phyloP scores from a whole-genome alignment of 2,113 vertebrate genomes.

The Melanocharis versteri region DNA sequence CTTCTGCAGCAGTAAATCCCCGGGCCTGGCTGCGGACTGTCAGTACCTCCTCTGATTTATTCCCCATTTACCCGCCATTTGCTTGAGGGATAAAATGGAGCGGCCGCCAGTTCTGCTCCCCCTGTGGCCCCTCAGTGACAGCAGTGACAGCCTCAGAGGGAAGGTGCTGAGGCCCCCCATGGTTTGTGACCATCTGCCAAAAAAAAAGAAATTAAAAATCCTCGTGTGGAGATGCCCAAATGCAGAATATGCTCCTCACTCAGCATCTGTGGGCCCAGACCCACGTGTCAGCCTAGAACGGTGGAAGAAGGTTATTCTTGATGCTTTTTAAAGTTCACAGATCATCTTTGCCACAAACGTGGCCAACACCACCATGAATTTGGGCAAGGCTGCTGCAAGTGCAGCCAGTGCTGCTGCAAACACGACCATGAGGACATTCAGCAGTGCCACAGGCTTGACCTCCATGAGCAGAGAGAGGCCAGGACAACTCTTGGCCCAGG shows the following conservation, averaged over 20 bases:
- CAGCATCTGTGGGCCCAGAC: background rate
- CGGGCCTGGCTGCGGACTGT: background rate
- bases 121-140: background rate
- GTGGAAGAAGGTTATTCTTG: background rate
- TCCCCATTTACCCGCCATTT: constrained; percentile 5
- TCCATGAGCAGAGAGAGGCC: background rate
- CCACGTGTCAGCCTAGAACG: background rate
- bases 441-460: background rate
- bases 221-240: background rate
- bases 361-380: background rate
- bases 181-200: background rate
- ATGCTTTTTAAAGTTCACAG: background rate
- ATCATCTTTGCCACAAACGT: background rate
- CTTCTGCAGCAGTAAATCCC: constrained; percentile 48
- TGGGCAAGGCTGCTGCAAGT: background rate
- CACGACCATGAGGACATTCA: background rate
- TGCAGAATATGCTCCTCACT: background rate
- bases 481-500: fast-evolving
- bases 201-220: background rate
- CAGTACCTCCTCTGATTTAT: constrained; percentile 50
- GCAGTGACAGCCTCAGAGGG: background rate
- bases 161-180: background rate
- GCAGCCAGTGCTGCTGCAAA: background rate
- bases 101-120: background rate
- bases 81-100: constrained; percentile 3